Evolutionary conservation across 2,113 vertebrate species (phyloP).

Genomic region (Cottus gobio): DNA sequence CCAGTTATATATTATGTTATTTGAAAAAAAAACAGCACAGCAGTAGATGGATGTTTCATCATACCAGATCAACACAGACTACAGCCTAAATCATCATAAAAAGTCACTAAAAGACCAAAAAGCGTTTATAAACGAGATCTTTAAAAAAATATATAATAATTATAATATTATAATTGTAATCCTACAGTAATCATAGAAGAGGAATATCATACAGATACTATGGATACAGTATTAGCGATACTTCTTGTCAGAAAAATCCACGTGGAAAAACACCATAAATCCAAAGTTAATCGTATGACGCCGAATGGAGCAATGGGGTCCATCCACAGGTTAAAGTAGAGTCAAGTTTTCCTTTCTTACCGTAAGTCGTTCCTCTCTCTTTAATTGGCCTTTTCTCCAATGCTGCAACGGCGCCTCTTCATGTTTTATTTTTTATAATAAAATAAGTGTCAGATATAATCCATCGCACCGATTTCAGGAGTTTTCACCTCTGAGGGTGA

Average conservation of each 20-base stretch:
- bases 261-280: not conserved
- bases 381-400: not conserved
- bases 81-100: not conserved
- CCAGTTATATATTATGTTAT: not conserved
- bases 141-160: too few relatives aligned
- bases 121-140: not conserved
- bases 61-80: not conserved
- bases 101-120: not conserved
- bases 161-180: not conserved
- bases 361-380: conserved; percentile 15
- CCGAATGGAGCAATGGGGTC: not conserved
- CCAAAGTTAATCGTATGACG: not conserved
- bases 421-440: not conserved
- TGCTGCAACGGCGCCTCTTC: not conserved
- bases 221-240: not conserved
- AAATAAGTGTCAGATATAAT: conserved; percentile 23
- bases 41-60: not conserved
- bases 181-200: not conserved
- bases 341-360: conserved; percentile 45
- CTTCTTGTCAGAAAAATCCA: not conserved
- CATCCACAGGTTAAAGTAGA: not conserved
- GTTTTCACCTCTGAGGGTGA: conserved; percentile 36
- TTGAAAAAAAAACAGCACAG: not conserved
- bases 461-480: conserved; percentile 37
- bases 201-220: not conserved